A percentile compares a stretch with the other conserved stretches of the same genome.
phyloP scores from a whole-genome alignment of 2,888 invertebrate species.

The Hanleya hanleyi region DNA sequence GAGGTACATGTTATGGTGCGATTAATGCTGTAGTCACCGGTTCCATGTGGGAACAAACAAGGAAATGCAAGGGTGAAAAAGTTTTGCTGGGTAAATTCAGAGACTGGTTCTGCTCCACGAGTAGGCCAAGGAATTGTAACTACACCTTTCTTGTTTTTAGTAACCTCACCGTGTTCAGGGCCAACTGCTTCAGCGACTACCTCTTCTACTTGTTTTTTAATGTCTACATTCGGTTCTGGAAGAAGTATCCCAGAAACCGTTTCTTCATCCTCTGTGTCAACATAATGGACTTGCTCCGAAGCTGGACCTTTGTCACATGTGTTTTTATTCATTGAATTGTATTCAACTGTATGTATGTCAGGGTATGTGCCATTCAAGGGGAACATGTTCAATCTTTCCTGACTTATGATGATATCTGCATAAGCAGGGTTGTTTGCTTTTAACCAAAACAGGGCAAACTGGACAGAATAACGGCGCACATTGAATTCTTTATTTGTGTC shows the following conservation, averaged over 20 bases:
- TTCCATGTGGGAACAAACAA: slow-evolving; percentile 38
- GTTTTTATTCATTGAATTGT: not conserved
- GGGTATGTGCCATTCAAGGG: slow-evolving; percentile 22
- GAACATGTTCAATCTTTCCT: slow-evolving; percentile 22
- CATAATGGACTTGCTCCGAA: slow-evolving; percentile 20
- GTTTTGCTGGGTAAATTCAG: slow-evolving; percentile 30
- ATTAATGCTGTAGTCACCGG: slow-evolving; percentile 31
- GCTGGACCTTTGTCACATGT: slow-evolving; percentile 30
- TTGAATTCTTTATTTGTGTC: slow-evolving; percentile 34
- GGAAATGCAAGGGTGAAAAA: too few relatives aligned
- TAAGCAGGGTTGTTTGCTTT: slow-evolving; percentile 35
- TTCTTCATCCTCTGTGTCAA: slow-evolving; percentile 11
- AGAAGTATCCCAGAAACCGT: slow-evolving; percentile 26
- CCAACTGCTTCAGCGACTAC: too few relatives aligned
- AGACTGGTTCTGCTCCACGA: slow-evolving; percentile 9
- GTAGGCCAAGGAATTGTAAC: slow-evolving; percentile 37
- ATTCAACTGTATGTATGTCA: slow-evolving; percentile 16
- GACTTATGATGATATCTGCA: slow-evolving; percentile 24
- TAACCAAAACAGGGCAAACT: slow-evolving; percentile 29
- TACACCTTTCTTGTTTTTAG: slow-evolving; percentile 11
- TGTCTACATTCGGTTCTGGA: too few relatives aligned
- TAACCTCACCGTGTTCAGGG: not conserved
- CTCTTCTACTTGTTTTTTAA: too few relatives aligned
- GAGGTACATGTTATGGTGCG: slow-evolving; percentile 15
- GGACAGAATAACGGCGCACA: slow-evolving; percentile 25